Conservation (phyloP, 2,113 vertebrate genomes). For the Sinocyclocheilus maitianheensis region DNA sequence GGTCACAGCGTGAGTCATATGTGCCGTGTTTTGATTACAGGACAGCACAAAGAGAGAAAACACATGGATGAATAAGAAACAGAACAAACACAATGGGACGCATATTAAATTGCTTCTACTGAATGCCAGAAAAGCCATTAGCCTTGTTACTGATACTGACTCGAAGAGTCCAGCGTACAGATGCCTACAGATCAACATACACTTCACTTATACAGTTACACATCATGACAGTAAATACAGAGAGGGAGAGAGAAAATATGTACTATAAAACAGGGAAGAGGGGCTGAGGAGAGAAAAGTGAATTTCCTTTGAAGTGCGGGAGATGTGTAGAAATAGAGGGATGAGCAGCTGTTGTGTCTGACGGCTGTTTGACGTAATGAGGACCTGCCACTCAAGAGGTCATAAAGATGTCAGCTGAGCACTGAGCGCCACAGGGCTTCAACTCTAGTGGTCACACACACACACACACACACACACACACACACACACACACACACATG, state of each 20-base stretch:
- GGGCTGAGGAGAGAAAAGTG: not conserved
- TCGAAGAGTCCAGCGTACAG: not conserved
- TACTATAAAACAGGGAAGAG: not conserved
- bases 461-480: not conserved
- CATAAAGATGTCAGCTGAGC: conserved; percentile 68
- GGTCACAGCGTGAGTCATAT: conserved; percentile 37
- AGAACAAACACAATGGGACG: conserved; percentile 48
- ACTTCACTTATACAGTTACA: not conserved
- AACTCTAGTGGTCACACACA: conserved; percentile 16
- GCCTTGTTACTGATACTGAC: not conserved
- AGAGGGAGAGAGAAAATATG: not conserved
- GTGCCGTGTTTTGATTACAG: conserved; percentile 2
- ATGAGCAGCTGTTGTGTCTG: conserved; percentile 65
- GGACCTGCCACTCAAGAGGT: conserved; percentile 64
- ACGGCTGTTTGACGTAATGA: conserved; percentile 59
- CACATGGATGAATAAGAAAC: conserved; percentile 34
- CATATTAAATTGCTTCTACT: conserved; percentile 38
- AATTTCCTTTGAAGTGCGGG: conserved; percentile 15
- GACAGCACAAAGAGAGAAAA: conserved; percentile 15
- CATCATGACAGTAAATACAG: not conserved
- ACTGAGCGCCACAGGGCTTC: conserved; percentile 52
- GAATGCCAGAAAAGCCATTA: conserved; percentile 21
- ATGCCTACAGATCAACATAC: not conserved
- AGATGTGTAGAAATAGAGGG: conserved; percentile 13
- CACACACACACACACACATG: not conserved